phyloP scores from a whole-genome alignment of 2,113 vertebrate species.

The Protobothrops mucrosquamatus region DNA sequence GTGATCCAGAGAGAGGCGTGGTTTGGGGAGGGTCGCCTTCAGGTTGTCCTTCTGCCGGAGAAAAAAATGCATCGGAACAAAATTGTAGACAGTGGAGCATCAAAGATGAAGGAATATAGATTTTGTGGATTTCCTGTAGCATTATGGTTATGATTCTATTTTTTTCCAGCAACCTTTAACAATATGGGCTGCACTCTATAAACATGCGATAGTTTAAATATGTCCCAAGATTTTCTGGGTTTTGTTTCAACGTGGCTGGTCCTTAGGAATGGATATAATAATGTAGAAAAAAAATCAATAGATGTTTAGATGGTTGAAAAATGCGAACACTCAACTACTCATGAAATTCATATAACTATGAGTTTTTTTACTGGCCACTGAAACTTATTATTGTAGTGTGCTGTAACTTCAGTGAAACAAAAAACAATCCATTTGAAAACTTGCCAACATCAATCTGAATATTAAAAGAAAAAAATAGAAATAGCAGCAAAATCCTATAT shows the following conservation, averaged over 20 bases:
- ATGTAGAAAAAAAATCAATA: neutral
- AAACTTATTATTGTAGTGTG: neutral
- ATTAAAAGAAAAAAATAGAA: neutral
- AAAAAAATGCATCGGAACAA: neutral
- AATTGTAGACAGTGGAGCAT: neutral
- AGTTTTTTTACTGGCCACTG: neutral
- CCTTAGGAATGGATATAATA: neutral
- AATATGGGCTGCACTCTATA: neutral
- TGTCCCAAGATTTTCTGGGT: neutral
- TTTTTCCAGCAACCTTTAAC: neutral
- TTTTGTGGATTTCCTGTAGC: neutral
- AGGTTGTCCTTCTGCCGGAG: neutral
- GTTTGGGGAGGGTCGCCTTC: neutral
- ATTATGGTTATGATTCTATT: neutral
- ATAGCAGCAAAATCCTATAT: neutral
- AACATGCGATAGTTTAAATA: neutral
- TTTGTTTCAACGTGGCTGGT: neutral
- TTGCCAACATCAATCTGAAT: neutral
- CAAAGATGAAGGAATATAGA: neutral
- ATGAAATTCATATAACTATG: neutral
- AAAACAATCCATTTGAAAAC: neutral
- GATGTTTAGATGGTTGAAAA: neutral
- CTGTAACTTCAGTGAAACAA: neutral
- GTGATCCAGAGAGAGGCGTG: neutral
- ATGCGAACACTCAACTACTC: neutral